phyloP scores from a whole-genome alignment of 1,140 invertebrate genomes.

The Temnothorax curvispinosus region DNA sequence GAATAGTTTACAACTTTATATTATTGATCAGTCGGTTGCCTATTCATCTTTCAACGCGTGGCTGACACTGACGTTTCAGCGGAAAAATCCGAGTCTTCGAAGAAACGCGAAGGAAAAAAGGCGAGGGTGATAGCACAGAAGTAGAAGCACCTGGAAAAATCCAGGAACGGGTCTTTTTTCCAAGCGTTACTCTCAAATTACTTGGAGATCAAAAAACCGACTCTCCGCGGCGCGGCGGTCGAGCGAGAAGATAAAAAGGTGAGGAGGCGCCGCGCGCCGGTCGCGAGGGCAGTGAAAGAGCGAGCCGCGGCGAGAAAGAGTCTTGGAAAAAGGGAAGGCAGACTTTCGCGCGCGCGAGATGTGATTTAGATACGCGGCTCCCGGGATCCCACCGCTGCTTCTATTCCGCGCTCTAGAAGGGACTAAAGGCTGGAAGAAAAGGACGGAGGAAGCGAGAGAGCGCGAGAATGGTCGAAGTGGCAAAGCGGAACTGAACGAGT shows the following conservation, averaged over 20 bases:
- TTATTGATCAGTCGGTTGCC: neutral
- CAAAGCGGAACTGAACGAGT: constrained; percentile 24
- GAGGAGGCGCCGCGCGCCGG: constrained; percentile 2
- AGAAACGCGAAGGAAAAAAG: neutral
- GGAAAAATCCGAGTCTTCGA: constrained; percentile 24
- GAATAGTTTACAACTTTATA: neutral
- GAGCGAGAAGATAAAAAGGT: constrained; percentile 51
- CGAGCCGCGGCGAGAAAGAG: constrained; percentile 48
- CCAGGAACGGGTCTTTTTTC: constrained; percentile 36
- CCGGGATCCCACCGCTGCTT: constrained; percentile 7
- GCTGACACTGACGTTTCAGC: neutral
- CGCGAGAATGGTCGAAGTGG: constrained; percentile 22
- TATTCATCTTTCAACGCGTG: neutral
- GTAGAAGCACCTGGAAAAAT: constrained; percentile 12
- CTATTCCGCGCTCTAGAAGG: constrained; percentile 23
- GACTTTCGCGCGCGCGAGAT: constrained; percentile 77
- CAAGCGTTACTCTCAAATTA: constrained; percentile 61
- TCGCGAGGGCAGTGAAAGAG: constrained; percentile 38
- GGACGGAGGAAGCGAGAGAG: neutral
- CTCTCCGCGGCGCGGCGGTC: neutral
- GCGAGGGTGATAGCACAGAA: neutral
- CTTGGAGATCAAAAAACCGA: constrained; percentile 59
- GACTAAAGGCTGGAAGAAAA: neutral
- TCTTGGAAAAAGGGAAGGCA: constrained; percentile 49
- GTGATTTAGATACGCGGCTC: constrained; percentile 79